phyloP scores from a whole-genome alignment of 2,888 invertebrate species.

The Yponomeuta plumbellus region DNA sequence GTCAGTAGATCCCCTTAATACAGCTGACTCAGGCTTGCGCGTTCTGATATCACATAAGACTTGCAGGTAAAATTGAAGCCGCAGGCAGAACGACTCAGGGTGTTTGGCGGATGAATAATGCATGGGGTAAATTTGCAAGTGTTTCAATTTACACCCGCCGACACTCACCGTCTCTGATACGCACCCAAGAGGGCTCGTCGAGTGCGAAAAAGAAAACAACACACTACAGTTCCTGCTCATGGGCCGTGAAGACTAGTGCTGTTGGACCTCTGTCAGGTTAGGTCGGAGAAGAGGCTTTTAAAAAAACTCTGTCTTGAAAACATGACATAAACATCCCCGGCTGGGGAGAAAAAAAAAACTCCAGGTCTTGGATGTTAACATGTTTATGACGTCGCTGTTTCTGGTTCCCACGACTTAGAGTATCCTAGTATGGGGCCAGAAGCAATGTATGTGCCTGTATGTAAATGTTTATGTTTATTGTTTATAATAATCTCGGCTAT shows the following conservation, averaged over 20 bases:
- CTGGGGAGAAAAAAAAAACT: no score
- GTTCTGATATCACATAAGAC: not conserved
- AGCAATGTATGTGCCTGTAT: no score
- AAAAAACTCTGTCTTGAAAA: not conserved
- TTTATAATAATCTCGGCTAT: no score
- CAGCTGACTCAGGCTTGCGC: not conserved
- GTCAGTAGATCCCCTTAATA: no score
- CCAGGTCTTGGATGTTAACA: no score
- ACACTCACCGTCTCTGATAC: slow-evolving; percentile 58
- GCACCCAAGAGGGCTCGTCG: slow-evolving; percentile 57
- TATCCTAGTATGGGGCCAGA: no score
- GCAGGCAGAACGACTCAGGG: slow-evolving; percentile 38
- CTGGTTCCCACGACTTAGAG: no score
- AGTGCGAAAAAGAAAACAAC: slow-evolving; percentile 67
- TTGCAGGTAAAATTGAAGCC: slow-evolving; percentile 7
- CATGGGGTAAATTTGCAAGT: slow-evolving; percentile 75
- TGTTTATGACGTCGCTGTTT: no score
- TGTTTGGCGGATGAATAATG: slow-evolving; percentile 73
- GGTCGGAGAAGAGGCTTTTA: not conserved
- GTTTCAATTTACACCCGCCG: slow-evolving; percentile 75
- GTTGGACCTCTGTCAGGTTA: not conserved
- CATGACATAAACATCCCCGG: no score
- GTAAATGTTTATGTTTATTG: no score
- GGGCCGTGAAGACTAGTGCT: not conserved
- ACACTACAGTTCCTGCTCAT: slow-evolving; percentile 19